Base-by-base conservation (phyloP, 1,140 invertebrate species). In the Subanguina moxae region DNA sequence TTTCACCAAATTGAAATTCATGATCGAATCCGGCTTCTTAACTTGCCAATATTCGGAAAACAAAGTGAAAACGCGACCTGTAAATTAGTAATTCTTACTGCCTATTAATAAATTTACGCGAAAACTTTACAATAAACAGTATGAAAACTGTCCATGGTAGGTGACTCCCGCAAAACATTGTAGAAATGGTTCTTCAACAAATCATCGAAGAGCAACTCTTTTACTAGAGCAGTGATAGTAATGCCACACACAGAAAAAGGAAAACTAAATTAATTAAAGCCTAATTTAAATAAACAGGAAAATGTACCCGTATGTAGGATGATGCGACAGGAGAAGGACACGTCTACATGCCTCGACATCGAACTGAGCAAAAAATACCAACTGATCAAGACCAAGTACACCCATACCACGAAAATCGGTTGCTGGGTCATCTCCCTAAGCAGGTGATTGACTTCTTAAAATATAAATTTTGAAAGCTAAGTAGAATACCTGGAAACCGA, bases 341-440 rank as follows among this genome's bases (percentile, higher is more conserved):
- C 92, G 89, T 45, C 86, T 87, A 17, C 92, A 91, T 15, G 89
- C 87, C 71, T 87, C 87, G 17, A 87, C 87, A 83, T 94, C 92
- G 76, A 90, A 89, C 64, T 86, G 86, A 57, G 90, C 90, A 86
- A 96, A 94, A 83, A 84, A 95, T 76, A 94, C 80, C 1, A 98
- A 84, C 84, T 96, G 94, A 76, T 95, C 89, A 27, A 98, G 83
- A 1, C 93, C 92, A 17, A 97, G 85, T n/a, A 95, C 83, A 64
- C 94, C 94, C 93, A 97, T 97, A 65, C 94, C 94, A 57, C 94
- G 87, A 80, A 97, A 97, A 85, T 97, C 94, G 1, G 94, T 97
- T 84, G 91, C 90, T 0, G 94, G 94, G 86, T 97, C 93, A 77
- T 94, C 90, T 17, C 94, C 94, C 70, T 75, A 56, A 19, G 72